Base-by-base conservation (phyloP, 2,113 vertebrate genomes). In the Nymphicus hollandicus region DNA sequence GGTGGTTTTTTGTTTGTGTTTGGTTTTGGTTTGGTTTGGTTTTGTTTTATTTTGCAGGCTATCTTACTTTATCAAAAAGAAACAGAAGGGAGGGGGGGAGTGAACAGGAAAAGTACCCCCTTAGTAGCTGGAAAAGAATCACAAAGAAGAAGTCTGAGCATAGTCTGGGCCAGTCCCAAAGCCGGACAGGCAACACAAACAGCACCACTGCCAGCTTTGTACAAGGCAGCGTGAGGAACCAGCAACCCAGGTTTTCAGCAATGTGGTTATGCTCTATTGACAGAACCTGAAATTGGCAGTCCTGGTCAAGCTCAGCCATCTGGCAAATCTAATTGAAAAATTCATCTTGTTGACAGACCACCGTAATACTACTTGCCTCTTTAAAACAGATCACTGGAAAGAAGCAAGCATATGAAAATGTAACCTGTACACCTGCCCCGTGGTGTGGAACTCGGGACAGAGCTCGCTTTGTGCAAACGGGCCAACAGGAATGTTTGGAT, bases 401-500 rank as follows among this genome's bases (percentile, higher is more conserved):
- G 58, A 65, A 71, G 46, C 8, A 76, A 43, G 41, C 27, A 43
- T 24, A 56, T 56, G 44, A 72, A 90, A 90, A 64, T 19, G 37
- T 31, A 47, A 72, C 49, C 8, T 44, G 65, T n/a, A 44, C 39
- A 47, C 20, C 29, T 76, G n/a, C 44, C 83, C 11, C 22, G 17
- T 2, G 2, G 18, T n/a, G 28, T 56, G n/a, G 55, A 83, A 47
- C 18, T 25, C 2, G 0, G 25, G 64, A 56, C 24, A 44, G 63
- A 86, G 77, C 24, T 79, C 3, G 0, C 2, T 19, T 33, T 50
- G 37, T 72, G n/a, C 28, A 23, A 85, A 72, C 0, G 0, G 37
- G 77, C 29, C 41, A 77, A 52, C n/a, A 52, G 61, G 55, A 86
- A 68, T 7, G 2, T 53, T 70, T 10, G 4, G 31, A 80, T 31